A percentile compares a stretch with the other conserved stretches of the same genome.
These are phyloP conservation scores for Plutella xylostella DNA, from an alignment of 2,888 invertebrate genomes.

Conservation along the genomic window DNA sequence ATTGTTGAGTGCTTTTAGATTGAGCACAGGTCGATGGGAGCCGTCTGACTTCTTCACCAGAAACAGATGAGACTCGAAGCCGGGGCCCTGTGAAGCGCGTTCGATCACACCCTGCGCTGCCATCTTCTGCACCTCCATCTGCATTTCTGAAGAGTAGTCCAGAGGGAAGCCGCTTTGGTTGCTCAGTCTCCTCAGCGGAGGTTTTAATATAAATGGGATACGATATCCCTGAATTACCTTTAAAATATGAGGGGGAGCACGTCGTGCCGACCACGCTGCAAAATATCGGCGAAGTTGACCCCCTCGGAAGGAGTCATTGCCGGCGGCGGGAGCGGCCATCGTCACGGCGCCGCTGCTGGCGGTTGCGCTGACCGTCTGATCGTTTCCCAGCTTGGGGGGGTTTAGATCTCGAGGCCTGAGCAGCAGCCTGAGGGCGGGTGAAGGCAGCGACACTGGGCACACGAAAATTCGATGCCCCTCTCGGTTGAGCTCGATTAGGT, in stretches of 20 bases:
- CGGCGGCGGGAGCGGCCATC: not conserved
- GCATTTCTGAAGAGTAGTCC: slow-evolving; percentile 4
- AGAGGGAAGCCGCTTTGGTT: slow-evolving; percentile 5
- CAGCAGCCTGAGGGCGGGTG: not conserved
- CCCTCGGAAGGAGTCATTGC: not conserved
- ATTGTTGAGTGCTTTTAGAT: slow-evolving; percentile 18
- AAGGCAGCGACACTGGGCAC: too few relatives aligned
- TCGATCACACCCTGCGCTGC: slow-evolving; percentile 5
- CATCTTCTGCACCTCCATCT: not conserved
- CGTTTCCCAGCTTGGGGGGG: not conserved
- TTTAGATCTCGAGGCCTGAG: not conserved
- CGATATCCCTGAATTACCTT: slow-evolving; percentile 10
- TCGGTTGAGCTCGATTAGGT: not conserved
- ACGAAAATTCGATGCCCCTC: not conserved
- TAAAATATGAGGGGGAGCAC: slow-evolving; percentile 13
- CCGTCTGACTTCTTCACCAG: slow-evolving; percentile 12
- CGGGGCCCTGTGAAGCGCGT: slow-evolving; percentile 3
- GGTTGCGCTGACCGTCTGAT: not conserved
- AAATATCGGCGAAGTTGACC: slow-evolving; percentile 14
- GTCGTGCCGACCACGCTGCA: slow-evolving; percentile 10
- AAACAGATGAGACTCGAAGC: slow-evolving; percentile 15
- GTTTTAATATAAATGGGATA: slow-evolving; percentile 13
- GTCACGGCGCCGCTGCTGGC: not conserved
- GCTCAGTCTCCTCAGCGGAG: not conserved
- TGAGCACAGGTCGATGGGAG: slow-evolving; percentile 18